Conservation (phyloP, 2,797 vertebrate genomes). For the Lemur catta region DNA sequence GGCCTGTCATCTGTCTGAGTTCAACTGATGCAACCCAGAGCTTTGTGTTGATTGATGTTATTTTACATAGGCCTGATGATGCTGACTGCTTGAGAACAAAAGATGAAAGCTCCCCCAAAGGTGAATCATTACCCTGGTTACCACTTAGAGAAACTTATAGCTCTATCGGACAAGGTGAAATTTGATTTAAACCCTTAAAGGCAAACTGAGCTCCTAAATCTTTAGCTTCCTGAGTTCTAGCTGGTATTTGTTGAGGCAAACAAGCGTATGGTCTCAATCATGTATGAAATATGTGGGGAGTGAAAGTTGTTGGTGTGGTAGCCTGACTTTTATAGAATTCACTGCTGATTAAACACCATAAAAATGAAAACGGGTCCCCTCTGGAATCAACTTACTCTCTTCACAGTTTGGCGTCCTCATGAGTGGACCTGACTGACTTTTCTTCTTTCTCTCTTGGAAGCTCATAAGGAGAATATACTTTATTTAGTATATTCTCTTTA, state of each 20-base stretch:
- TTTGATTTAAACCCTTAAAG: slow-evolving; percentile 66
- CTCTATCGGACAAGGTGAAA: slow-evolving; percentile 12
- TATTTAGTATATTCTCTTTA: not conserved
- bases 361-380: slow-evolving; percentile 42
- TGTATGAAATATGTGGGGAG: slow-evolving; percentile 56
- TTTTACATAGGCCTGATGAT: slow-evolving; percentile 15
- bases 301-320: not conserved
- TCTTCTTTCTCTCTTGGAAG: not conserved
- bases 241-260: slow-evolving; percentile 55
- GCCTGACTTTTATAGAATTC: slow-evolving; percentile 42
- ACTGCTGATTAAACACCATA: slow-evolving; percentile 45
- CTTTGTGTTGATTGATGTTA: not conserved
- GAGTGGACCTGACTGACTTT: not conserved
- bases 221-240: slow-evolving; percentile 2
- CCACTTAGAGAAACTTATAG: slow-evolving; percentile 9
- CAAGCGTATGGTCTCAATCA: slow-evolving; percentile 49
- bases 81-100: slow-evolving; percentile 32
- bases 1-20: not conserved
- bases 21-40: not conserved
- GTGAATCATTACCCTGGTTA: slow-evolving; percentile 37
- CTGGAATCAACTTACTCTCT: not conserved
- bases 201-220: slow-evolving; percentile 68
- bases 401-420: not conserved
- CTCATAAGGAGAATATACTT: not conserved
- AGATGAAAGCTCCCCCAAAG: not conserved